phyloP scores from a whole-genome alignment of 2,888 invertebrate genomes.

The Cosmorhoe ocellata region DNA sequence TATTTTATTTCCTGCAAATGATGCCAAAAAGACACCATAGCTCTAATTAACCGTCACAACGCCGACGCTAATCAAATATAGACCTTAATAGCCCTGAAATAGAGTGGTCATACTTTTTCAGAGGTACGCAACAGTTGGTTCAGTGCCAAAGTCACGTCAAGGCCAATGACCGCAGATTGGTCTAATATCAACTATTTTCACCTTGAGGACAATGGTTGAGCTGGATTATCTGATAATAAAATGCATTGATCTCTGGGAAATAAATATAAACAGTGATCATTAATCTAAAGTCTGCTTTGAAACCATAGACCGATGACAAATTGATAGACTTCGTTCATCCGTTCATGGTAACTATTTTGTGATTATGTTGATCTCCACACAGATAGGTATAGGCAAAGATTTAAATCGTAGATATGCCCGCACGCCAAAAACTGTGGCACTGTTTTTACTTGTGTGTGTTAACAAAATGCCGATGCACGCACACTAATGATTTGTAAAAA shows the following conservation, averaged over 20 bases:
- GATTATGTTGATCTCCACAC: too few species aligned
- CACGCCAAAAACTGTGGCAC: too few species aligned
- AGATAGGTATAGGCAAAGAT: too few species aligned
- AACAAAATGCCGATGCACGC: too few species aligned
- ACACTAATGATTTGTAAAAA: too few species aligned
- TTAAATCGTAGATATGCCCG: too few species aligned
- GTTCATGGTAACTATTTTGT: too few species aligned
- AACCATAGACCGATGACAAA: too few species aligned
- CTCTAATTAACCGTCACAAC: constrained; percentile 12
- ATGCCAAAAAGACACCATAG: constrained; percentile 28
- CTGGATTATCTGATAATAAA: not conserved
- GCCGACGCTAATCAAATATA: constrained; percentile 7
- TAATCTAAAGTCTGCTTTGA: too few species aligned
- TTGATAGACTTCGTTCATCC: too few species aligned
- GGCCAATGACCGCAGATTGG: constrained; percentile 53
- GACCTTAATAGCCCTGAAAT: constrained; percentile 19
- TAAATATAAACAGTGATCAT: too few species aligned
- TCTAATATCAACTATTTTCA: constrained; percentile 42
- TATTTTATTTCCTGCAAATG: constrained; percentile 29
- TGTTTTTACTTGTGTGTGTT: too few species aligned
- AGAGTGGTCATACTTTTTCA: constrained; percentile 22
- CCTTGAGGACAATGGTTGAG: constrained; percentile 44
- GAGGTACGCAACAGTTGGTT: constrained; percentile 42
- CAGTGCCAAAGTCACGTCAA: constrained; percentile 55
- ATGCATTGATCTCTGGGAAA: not conserved